Conservation (phyloP, 2,113 vertebrate species). For the Xenopus laevis region DNA sequence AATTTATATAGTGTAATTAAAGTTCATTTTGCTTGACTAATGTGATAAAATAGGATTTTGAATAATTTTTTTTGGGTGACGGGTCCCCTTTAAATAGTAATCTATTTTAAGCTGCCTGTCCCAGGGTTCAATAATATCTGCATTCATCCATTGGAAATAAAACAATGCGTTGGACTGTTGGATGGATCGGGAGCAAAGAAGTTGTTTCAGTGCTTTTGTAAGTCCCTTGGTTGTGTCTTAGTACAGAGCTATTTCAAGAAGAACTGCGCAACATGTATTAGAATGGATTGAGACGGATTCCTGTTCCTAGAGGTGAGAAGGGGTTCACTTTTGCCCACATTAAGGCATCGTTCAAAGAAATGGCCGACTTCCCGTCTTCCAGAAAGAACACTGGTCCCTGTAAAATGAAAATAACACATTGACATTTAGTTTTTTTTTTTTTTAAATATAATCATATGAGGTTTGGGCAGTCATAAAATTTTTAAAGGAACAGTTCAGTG, state of each 20-base stretch:
- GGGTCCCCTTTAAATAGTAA: no score
- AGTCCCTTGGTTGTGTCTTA: neutral
- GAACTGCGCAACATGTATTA: constrained; percentile 55
- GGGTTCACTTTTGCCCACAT: constrained; percentile 99
- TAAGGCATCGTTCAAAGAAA: constrained; percentile 91
- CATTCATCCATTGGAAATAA: neutral
- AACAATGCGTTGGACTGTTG: neutral
- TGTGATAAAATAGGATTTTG: no score
- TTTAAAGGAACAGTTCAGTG: no score
- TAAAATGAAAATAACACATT: constrained; percentile 2
- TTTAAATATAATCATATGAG: no score
- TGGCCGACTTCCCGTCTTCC: constrained; percentile 89
- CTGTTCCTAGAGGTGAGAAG: constrained; percentile 94
- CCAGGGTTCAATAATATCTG: no score
- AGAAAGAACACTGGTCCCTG: constrained; percentile 93
- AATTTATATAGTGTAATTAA: no score
- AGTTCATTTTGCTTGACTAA: no score
- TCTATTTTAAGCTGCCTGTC: no score
- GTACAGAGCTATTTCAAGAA: constrained; percentile 28
- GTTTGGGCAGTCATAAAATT: no score
- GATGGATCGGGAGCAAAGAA: neutral
- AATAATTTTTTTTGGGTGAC: no score
- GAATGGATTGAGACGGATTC: constrained; percentile 93
- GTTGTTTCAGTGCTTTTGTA: no score
- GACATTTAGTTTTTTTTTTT: neutral